phyloP scores from a whole-genome alignment of 37 sponge, comb jelly and placozoan genomes.

The Petrosia ficiformis region DNA sequence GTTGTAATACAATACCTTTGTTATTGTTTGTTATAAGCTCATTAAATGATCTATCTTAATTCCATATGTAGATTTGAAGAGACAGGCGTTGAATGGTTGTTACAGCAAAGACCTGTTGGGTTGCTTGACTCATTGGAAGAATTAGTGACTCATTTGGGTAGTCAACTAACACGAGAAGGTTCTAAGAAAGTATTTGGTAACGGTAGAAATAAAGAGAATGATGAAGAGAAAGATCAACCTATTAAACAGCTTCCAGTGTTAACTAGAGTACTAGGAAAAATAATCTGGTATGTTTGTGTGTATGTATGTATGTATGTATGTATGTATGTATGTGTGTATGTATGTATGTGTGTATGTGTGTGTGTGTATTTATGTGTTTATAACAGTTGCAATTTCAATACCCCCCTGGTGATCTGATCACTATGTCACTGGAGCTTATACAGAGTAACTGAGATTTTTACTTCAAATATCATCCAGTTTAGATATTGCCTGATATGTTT shows the following conservation, averaged over 20 bases:
- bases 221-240: neutral
- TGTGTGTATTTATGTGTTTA: too few relatives aligned
- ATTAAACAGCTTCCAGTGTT: neutral
- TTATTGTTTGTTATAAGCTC: too few relatives aligned
- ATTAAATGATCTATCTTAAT: too few relatives aligned
- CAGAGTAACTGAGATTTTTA: too few relatives aligned
- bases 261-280: neutral
- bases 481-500: too few relatives aligned
- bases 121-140: constrained; percentile 12
- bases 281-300: constrained; percentile 24
- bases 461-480: too few relatives aligned
- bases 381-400: too few relatives aligned
- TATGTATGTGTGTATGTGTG: too few relatives aligned
- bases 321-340: too few relatives aligned
- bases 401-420: too few relatives aligned
- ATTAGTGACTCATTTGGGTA: neutral
- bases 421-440: too few relatives aligned
- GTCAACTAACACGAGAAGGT: constrained; percentile 2
- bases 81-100: constrained; percentile 30
- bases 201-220: neutral
- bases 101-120: constrained; percentile 11
- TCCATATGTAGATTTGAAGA: constrained; percentile 15
- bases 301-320: neutral
- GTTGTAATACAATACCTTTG: too few relatives aligned
- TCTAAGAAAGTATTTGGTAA: neutral